Evolutionary conservation across 2,113 vertebrate species (phyloP).

Genomic region (Jacana jacana): DNA sequence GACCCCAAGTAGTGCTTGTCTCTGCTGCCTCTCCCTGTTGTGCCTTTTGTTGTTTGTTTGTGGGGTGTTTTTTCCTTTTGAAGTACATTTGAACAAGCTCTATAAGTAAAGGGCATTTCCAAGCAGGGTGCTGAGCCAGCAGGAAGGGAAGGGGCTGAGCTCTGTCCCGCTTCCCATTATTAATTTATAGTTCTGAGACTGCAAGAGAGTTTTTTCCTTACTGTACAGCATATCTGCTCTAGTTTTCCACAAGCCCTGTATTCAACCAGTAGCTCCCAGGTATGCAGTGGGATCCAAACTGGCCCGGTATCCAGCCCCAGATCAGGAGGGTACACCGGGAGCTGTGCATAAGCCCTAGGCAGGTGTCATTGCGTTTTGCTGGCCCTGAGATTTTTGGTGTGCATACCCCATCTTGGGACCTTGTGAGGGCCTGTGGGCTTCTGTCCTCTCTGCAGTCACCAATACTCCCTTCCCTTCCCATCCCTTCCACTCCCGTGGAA

Average conservation of each 20-base stretch:
- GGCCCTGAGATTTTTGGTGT: background rate
- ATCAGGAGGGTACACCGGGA: background rate
- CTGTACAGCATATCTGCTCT: accelerated
- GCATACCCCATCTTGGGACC: background rate
- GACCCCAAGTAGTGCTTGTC: background rate
- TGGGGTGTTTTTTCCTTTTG: accelerated
- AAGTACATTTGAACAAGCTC: background rate
- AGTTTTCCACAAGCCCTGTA: background rate
- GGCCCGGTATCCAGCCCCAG: background rate
- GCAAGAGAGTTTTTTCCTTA: background rate
- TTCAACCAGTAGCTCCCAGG: background rate
- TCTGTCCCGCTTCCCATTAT: background rate
- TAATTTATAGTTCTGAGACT: background rate
- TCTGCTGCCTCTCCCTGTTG: background rate
- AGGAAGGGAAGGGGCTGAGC: background rate
- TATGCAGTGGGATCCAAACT: accelerated
- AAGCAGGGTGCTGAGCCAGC: background rate
- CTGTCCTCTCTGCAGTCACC: background rate
- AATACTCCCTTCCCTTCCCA: too few relatives aligned
- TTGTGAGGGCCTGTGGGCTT: background rate
- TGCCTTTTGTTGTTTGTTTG: background rate
- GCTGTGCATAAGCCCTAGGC: background rate
- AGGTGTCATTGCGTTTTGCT: background rate
- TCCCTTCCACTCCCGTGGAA: background rate
- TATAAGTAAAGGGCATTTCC: background rate